Base-by-base conservation (phyloP, 2,797 vertebrate species). In the Paguma larvata region DNA sequence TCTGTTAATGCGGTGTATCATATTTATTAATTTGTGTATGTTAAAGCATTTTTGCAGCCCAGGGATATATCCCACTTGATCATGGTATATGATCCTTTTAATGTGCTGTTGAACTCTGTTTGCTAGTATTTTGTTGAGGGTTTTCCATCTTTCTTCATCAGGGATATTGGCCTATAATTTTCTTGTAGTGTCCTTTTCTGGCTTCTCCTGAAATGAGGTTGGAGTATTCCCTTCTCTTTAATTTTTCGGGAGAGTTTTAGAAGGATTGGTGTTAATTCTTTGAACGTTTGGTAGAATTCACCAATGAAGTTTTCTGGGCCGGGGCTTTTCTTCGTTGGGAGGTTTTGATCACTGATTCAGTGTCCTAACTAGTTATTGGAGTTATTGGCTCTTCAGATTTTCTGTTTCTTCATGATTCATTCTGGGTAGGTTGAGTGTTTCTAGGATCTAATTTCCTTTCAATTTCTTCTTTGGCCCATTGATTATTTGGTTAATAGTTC, bases 391-490 rank as follows among this genome's bases (percentile, higher is more conserved):
- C 2, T 70, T 84, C 83, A 77, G 21, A 68, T 91, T 23, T 70
- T 83, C 41, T 78, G 12, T 85, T 89, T 95, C 85, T 89, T 67
- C n/a, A 48, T 75, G 9, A 83, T 68, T 91, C 44, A 73, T 30
- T 72, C 34, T 86, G 80, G 30, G 34, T 80, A 80, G 34, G 46
- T 75, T 93, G n/a, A 68, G 3, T 51, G 23, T 86, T 91, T 94
- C 38, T 73, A 56, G 32, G 25, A 34, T 91, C 68, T 85, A 8
- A 77, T 82, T 86, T 95, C 70, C 79, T 68, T 97, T 95, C 84
- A 14, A 87, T 93, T 65, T 85, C 5, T 89, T 85, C 41, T 68
- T 56, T 80, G 65, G 67, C 84, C 38, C 25, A 7, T 89, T 2
- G 65, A 11, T 68, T 92, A 62, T 85, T 92, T 85, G 18, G 21